phyloP scores from a whole-genome alignment of 1,140 invertebrate genomes.

The Trachelipus rathkii region DNA sequence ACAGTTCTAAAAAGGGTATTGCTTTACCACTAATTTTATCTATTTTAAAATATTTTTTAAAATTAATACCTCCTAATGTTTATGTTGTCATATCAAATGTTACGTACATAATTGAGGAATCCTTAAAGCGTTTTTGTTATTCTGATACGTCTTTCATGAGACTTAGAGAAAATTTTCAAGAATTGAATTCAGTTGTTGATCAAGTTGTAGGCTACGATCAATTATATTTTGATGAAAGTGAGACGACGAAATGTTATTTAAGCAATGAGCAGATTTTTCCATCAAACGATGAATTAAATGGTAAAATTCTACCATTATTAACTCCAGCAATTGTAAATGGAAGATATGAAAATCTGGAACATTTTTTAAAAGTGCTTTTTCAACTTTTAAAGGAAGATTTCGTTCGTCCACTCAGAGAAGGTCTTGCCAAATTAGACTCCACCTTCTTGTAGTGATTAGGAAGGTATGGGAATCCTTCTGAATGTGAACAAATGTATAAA shows the following conservation, averaged over 20 bases:
- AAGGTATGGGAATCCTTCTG: no score
- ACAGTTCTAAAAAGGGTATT: no score
- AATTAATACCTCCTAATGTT: not conserved
- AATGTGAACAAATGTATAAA: no score
- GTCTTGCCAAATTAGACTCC: no score
- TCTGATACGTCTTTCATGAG: no score
- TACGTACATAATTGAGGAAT: not conserved
- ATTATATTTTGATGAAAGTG: not conserved
- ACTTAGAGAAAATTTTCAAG: no score
- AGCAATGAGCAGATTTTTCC: not conserved
- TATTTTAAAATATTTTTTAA: not conserved
- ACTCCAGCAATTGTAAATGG: constrained; percentile 60
- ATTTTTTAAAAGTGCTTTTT: no score
- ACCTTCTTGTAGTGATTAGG: no score
- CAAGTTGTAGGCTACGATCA: not conserved
- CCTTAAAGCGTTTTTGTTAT: not conserved
- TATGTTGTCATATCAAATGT: not conserved
- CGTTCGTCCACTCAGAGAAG: no score
- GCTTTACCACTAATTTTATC: not conserved
- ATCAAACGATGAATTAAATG: constrained; percentile 24
- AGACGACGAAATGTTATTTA: not conserved
- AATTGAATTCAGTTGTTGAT: not conserved
- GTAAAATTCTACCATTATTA: constrained; percentile 49
- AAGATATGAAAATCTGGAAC: constrained; percentile 59
- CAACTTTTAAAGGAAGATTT: no score